Percentiles rank a stretch among this genome's conserved stretches.
phyloP scores from a whole-genome alignment of 2,113 vertebrate genomes.

The Felis chaus region DNA sequence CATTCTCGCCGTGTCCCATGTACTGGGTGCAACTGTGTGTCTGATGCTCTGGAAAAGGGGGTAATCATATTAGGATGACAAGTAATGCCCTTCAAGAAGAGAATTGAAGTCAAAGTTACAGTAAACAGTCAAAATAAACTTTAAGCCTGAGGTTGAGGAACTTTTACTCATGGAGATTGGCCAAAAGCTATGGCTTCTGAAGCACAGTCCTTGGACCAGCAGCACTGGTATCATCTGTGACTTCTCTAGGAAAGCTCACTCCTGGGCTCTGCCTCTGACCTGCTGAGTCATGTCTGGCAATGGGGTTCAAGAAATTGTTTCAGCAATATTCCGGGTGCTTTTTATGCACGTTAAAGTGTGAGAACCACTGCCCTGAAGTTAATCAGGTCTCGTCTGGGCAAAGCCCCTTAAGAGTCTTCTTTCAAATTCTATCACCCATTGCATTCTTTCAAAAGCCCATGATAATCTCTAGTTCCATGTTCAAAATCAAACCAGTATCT shows the following conservation, averaged over 20 bases:
- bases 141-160: background rate
- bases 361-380: constrained; percentile 1
- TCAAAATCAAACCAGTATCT: background rate
- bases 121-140: background rate
- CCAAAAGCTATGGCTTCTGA: background rate
- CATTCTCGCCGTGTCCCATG: background rate
- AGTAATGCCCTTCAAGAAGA: background rate
- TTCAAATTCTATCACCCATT: background rate
- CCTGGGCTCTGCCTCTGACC: background rate
- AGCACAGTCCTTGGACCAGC: background rate
- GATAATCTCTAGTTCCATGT: constrained; percentile 24
- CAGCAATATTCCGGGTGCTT: background rate
- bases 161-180: background rate
- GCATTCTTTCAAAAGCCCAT: background rate
- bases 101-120: background rate
- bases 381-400: background rate
- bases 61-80: constrained; percentile 4
- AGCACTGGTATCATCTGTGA: background rate
- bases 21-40: background rate
- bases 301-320: constrained; percentile 19
- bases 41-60: background rate
- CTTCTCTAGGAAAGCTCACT: background rate
- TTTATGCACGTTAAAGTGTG: background rate
- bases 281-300: background rate
- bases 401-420: background rate